phyloP scores from a whole-genome alignment of 2,888 invertebrate species.

The Philaethria dido region DNA sequence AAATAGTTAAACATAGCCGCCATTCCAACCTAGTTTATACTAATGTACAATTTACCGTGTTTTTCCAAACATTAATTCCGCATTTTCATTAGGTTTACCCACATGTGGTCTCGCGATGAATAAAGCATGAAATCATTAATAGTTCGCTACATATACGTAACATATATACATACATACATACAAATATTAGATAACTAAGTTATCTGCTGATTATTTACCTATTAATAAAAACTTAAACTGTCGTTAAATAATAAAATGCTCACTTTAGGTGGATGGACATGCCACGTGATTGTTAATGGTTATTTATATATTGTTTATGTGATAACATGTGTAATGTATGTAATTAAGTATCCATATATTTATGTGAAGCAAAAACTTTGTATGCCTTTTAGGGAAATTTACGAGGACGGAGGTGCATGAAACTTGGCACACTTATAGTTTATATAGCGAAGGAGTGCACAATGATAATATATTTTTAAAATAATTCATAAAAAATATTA shows the following conservation, averaged over 20 bases:
- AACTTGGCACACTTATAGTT: too few relatives aligned
- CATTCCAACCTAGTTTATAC: not conserved
- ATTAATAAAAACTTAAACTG: not conserved
- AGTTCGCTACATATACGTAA: too few relatives aligned
- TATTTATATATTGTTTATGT: too few relatives aligned
- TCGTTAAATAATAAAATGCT: constrained; percentile 4
- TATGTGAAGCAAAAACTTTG: too few relatives aligned
- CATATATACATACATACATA: not conserved
- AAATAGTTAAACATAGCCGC: not conserved
- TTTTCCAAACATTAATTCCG: constrained; percentile 7
- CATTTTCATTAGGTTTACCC: constrained; percentile 15
- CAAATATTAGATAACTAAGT: not conserved
- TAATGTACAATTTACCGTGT: not conserved
- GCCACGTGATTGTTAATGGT: not conserved
- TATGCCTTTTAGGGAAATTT: too few relatives aligned
- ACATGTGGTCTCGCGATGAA: not conserved
- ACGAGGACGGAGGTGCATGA: too few relatives aligned
- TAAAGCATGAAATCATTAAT: constrained; percentile 16
- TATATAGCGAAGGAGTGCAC: too few relatives aligned
- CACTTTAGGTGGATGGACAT: not conserved
- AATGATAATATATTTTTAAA: too few relatives aligned
- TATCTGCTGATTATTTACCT: not conserved
- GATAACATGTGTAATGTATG: too few relatives aligned
- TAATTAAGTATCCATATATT: too few relatives aligned
- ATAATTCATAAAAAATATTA: too few relatives aligned